Evolutionary conservation across 2,113 vertebrate genomes (phyloP).

Genomic region (Sinocyclocheilus maitianheensis): DNA sequence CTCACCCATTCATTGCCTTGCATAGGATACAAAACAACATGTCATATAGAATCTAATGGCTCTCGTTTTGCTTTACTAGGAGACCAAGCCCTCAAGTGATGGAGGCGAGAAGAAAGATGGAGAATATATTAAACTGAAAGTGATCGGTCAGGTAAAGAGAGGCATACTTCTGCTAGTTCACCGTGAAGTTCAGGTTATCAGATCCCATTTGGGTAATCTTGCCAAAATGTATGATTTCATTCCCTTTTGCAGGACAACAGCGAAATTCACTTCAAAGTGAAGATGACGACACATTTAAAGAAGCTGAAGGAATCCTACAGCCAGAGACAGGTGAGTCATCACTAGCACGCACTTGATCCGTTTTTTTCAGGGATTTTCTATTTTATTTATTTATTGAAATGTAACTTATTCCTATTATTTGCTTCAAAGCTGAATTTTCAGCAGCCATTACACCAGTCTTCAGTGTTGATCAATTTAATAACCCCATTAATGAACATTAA

Average conservation of each 20-base stretch:
- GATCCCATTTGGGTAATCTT: background rate
- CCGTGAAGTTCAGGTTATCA: background rate
- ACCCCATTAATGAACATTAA: too few relatives aligned
- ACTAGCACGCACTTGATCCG: background rate
- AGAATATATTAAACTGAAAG: conserved; percentile 99
- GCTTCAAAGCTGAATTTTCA: too few relatives aligned
- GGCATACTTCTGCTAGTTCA: background rate
- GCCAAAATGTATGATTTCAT: background rate
- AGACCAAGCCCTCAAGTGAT: conserved; percentile 95
- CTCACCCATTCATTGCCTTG: background rate
- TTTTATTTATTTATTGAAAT: too few relatives aligned
- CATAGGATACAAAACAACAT: background rate
- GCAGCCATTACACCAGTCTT: too few relatives aligned
- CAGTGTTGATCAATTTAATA: too few relatives aligned
- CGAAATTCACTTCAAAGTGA: conserved; percentile 99
- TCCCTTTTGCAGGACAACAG: conserved; percentile 90
- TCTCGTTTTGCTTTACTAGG: conserved; percentile 72
- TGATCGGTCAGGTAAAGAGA: conserved; percentile 92
- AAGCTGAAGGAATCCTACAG: conserved; percentile 99
- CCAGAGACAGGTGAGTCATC: conserved; percentile 91
- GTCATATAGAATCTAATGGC: background rate
- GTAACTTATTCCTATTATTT: too few relatives aligned
- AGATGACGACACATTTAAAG: conserved; percentile 99
- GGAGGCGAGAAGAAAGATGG: conserved; percentile 96
- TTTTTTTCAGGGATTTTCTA: too few relatives aligned